phyloP scores from a whole-genome alignment of 2,113 vertebrate species.

The Illadopsis cleaveri region DNA sequence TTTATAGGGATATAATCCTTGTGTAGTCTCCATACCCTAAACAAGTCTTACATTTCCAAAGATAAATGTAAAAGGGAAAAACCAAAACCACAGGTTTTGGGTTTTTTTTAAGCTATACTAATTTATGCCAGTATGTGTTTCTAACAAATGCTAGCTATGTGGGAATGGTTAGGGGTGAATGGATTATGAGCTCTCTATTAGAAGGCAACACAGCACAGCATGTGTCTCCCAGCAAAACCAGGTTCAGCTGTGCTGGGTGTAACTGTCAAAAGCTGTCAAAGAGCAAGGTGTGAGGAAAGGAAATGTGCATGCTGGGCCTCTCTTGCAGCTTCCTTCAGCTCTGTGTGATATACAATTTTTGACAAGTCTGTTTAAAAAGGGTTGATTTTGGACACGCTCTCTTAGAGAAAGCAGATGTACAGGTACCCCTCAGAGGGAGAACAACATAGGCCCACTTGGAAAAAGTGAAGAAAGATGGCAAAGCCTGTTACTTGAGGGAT shows the following conservation, averaged over 20 bases:
- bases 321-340: neutral
- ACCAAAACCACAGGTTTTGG: no score
- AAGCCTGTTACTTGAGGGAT: neutral
- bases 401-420: neutral
- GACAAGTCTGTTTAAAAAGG: neutral
- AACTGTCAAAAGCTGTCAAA: neutral
- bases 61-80: neutral
- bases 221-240: neutral
- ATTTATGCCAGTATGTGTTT: neutral
- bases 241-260: neutral
- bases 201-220: neutral
- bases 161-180: neutral
- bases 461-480: neutral
- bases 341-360: neutral
- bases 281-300: neutral
- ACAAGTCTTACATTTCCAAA: neutral
- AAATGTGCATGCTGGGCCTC: neutral
- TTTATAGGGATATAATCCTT: neutral
- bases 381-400: neutral
- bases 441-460: neutral
- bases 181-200: neutral
- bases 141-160: neutral
- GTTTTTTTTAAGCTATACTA: neutral
- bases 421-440: neutral
- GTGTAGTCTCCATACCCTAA: neutral